phyloP scores from a whole-genome alignment of 2,113 vertebrate genomes.

The Trogon surrucura region DNA sequence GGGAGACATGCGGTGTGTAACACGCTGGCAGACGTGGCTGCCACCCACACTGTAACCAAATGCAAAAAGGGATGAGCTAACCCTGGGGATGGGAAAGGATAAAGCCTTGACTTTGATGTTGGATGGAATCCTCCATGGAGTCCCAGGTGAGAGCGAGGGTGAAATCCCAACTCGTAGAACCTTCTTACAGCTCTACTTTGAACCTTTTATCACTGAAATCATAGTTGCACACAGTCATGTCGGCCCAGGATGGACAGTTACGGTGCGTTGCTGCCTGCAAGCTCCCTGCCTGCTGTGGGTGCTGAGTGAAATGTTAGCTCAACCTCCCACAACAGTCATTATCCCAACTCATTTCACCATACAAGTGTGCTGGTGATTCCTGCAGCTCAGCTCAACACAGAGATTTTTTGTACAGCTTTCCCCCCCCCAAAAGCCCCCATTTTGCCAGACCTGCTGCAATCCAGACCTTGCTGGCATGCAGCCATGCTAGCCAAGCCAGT shows the following conservation, averaged over 20 bases:
- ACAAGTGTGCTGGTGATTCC: neutral
- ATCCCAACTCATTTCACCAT: neutral
- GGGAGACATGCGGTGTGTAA: neutral
- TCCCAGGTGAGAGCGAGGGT: neutral
- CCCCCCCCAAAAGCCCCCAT: rapidly evolving
- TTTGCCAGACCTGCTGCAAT: neutral
- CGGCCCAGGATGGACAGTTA: neutral
- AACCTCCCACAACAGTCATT: neutral
- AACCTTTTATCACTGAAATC: neutral
- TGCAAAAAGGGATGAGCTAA: rapidly evolving
- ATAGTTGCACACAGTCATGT: rapidly evolving
- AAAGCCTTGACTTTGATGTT: neutral
- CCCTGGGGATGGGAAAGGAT: neutral
- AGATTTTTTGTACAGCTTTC: neutral
- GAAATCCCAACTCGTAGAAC: neutral
- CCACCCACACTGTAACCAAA: neutral
- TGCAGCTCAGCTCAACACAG: neutral
- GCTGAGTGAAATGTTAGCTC: neutral
- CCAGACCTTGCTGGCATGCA: neutral
- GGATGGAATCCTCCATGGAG: neutral
- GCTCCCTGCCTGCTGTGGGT: neutral
- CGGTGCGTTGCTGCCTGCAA: neutral
- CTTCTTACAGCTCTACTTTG: neutral
- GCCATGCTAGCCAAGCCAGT: neutral
- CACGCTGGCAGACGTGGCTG: rapidly evolving